Base-by-base conservation (phyloP, 1,140 invertebrate genomes). In the Oedothorax gibbosus region DNA sequence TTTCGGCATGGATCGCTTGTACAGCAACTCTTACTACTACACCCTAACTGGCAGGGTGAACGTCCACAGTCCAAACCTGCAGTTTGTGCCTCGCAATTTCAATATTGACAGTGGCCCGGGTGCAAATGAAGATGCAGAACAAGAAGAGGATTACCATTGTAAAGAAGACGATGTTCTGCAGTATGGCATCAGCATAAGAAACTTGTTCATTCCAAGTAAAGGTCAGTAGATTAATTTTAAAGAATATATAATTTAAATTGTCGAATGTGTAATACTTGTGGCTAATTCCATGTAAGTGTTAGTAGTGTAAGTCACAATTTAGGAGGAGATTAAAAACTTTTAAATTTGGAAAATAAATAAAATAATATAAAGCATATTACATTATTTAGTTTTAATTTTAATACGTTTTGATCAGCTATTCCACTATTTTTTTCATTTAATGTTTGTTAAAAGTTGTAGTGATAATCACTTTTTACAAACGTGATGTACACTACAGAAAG, bases 51-150 rank as follows among this genome's bases (percentile, higher is more conserved):
- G 98, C 12, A 92, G 98, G 87, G 94, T 99, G 73, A 93, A 94
- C 49, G 97, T 99, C 95, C 92, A 94, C 51, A 96, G 98, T 89
- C 98, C 98, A 11, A 98, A 97, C 91, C 90, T 99, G 15, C 98
- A 99, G 90, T 96, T 94, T 90, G 93, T 99, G 51, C 96, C 97
- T 0, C 94, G 95, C 88, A 95, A 97, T 89, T 98, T 99, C 90
- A 90, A 92, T 11, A 89, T 92, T 51, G 86, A 81, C 10, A 56
- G 18, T 77, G n/a, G 15, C 10, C 73, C 20, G 62, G 60, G 49
- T 11, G 20, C 15, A n/a, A 1, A 78, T 56, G 12, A 57, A 7
- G 76, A 88, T 68, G 64, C 54, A 54, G 57, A 83, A 15, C 53
- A 20, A 18, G 68, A 86, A 49, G 64, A 66, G 21, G 56, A 81